phyloP scores from a whole-genome alignment of 2,888 invertebrate genomes.

The Cosmia pyralina region DNA sequence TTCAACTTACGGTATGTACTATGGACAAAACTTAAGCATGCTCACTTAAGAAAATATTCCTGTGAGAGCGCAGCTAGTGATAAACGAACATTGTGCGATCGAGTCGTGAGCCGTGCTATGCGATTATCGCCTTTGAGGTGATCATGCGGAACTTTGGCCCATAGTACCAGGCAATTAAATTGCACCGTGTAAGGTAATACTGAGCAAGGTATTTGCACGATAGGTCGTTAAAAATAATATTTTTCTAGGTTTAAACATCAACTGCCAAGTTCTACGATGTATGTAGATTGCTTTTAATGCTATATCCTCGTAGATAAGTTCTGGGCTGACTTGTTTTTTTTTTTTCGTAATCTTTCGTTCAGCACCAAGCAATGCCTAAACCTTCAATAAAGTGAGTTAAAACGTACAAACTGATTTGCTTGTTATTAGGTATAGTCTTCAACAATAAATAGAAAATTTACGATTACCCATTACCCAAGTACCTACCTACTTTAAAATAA shows the following conservation, averaged over 20 bases:
- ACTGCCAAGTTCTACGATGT: not conserved
- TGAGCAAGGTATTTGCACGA: not conserved
- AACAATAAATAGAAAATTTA: not conserved
- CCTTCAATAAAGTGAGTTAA: not conserved
- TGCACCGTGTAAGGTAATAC: not conserved
- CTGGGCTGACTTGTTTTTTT: not conserved
- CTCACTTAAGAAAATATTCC: no score
- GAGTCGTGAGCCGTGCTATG: no score
- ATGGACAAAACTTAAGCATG: no score
- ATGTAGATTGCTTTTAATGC: not conserved
- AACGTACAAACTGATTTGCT: no score
- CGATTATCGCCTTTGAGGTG: no score
- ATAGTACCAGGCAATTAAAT: no score
- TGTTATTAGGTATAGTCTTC: not conserved
- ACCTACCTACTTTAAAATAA: slow-evolving; percentile 1
- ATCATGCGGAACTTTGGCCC: no score
- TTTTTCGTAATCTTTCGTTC: not conserved
- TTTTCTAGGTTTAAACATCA: not conserved
- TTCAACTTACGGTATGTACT: no score
- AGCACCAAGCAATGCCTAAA: not conserved
- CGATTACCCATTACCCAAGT: not conserved
- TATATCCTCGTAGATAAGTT: not conserved
- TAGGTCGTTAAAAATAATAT: not conserved
- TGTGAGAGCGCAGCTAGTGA: no score
- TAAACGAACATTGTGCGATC: no score